These are phyloP conservation scores for Uropsilus gracilis DNA, from an alignment of 2,113 vertebrate species.

Conservation along the genomic window DNA sequence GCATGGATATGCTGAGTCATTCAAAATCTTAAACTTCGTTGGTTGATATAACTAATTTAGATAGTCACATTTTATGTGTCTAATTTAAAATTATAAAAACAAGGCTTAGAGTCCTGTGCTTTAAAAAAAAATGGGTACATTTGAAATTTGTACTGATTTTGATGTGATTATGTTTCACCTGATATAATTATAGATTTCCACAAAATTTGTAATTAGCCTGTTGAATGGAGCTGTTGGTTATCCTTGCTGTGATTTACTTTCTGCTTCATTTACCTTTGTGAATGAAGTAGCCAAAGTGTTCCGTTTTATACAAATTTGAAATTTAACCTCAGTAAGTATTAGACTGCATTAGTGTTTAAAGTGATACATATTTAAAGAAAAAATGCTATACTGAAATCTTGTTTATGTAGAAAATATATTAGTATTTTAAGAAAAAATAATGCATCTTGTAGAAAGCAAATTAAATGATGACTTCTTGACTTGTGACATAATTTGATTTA, in stretches of 20 bases:
- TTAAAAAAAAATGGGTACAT: constrained; percentile 1
- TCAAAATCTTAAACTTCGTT: not conserved
- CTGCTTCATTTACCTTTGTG: not conserved
- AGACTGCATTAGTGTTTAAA: not conserved
- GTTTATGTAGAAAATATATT: not conserved
- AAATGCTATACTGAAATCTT: not conserved
- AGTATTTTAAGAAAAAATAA: not conserved
- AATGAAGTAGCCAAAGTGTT: not conserved
- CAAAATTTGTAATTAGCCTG: constrained; percentile 9
- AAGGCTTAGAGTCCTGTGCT: not conserved
- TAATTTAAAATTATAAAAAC: not conserved
- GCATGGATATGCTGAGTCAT: not conserved
- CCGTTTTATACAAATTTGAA: not conserved
- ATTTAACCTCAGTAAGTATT: not conserved
- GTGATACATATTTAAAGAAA: not conserved
- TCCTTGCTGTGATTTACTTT: not conserved
- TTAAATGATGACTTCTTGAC: not conserved
- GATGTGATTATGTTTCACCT: not conserved
- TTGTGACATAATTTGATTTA: constrained; percentile 30
- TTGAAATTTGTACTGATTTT: constrained; percentile 25
- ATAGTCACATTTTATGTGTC: not conserved
- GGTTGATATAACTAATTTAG: constrained; percentile 10
- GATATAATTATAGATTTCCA: not conserved
- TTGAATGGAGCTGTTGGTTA: constrained; percentile 1
- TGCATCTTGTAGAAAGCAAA: constrained; percentile 29